A percentile compares a stretch with the other conserved stretches of the same genome.
These are phyloP conservation scores for Melinaea menophilus DNA, from an alignment of 2,888 invertebrate species.

Conservation along the genomic window DNA sequence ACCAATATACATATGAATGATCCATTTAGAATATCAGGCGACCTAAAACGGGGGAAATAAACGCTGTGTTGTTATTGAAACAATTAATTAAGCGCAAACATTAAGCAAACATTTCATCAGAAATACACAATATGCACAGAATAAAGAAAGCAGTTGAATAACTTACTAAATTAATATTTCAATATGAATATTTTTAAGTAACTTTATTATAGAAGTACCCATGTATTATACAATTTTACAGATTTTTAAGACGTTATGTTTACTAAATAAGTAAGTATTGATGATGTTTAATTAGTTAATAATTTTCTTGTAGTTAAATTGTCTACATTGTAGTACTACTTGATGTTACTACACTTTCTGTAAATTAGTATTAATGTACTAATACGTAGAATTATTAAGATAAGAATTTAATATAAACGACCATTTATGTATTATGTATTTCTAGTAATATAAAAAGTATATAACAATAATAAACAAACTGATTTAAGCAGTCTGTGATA, in stretches of 20 bases:
- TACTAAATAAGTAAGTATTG: too few species aligned
- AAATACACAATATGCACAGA: slow-evolving; percentile 21
- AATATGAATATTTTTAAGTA: not conserved
- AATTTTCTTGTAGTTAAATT: too few species aligned
- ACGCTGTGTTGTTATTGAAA: slow-evolving; percentile 38
- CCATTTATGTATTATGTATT: too few species aligned
- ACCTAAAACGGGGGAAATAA: slow-evolving; percentile 32
- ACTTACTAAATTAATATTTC: slow-evolving; percentile 2
- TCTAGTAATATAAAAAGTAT: not conserved
- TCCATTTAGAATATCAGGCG: slow-evolving; percentile 35
- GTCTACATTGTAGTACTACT: too few species aligned
- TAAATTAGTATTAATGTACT: not conserved
- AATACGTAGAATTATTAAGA: too few species aligned
- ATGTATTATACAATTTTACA: too few species aligned
- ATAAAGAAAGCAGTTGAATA: slow-evolving; percentile 19
- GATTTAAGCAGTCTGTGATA: slow-evolving; percentile 17
- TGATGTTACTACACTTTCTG: too few species aligned
- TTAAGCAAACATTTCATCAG: slow-evolving; percentile 34
- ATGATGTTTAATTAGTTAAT: too few species aligned
- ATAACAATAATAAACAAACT: slow-evolving; percentile 1
- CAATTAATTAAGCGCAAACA: slow-evolving; percentile 53
- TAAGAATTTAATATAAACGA: too few species aligned
- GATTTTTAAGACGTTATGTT: too few species aligned
- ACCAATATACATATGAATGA: slow-evolving; percentile 29
- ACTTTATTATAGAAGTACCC: too few species aligned